Percentiles rank a stretch among this genome's conserved stretches.
These are phyloP conservation scores for Dryas iulia DNA, from an alignment of 1,140 invertebrate species.

Conservation along the genomic window DNA sequence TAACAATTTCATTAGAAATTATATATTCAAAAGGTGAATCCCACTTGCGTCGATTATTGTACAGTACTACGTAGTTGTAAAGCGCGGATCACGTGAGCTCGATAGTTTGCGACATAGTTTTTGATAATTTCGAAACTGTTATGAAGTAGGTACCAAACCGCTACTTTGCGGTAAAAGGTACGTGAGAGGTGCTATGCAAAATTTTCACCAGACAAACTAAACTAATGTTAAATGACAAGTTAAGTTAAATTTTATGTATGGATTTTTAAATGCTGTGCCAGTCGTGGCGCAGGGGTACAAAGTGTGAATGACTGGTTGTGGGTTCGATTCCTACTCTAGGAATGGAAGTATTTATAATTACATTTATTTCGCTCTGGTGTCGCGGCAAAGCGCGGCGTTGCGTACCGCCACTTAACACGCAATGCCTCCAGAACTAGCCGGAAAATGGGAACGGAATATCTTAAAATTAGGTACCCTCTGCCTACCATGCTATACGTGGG, in stretches of 20 bases:
- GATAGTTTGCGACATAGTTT: conserved; percentile 30
- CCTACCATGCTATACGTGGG: no score
- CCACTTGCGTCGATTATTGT: neutral
- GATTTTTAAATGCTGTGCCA: no score
- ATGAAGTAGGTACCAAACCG: conserved; percentile 23
- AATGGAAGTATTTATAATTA: no score
- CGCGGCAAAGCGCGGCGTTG: no score
- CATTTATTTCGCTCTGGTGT: no score
- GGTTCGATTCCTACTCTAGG: no score
- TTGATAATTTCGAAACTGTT: conserved; percentile 27
- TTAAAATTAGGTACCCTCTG: no score
- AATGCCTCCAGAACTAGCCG: no score
- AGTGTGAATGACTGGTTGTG: neutral
- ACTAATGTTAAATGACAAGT: neutral
- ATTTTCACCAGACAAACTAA: neutral
- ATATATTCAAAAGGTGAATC: neutral
- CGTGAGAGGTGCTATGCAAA: conserved; percentile 17
- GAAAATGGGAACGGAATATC: no score
- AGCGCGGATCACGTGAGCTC: conserved; percentile 23
- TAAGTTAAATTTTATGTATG: neutral
- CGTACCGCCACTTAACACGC: no score
- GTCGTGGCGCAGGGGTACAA: no score
- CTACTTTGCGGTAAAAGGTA: conserved; percentile 17
- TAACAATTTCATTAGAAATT: no score
- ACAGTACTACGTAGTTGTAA: conserved; percentile 14